Percentiles rank a stretch among this genome's conserved stretches.
Evolutionary conservation across 2,113 vertebrate genomes (phyloP).

Genomic region (Isichthys henryi): DNA sequence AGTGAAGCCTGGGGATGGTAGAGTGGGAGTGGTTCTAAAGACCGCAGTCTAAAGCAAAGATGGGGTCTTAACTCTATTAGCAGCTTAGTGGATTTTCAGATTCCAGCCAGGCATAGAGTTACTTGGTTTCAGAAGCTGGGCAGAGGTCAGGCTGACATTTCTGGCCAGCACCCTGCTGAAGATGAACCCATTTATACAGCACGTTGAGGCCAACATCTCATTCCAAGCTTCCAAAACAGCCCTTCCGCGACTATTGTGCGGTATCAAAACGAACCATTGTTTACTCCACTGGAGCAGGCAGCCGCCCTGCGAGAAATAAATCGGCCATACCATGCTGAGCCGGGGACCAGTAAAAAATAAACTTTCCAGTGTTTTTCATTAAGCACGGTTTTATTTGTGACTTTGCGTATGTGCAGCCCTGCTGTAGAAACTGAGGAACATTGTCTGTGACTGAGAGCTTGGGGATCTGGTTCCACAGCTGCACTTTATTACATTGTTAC

Average conservation of each 20-base stretch:
- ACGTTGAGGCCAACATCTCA: not conserved
- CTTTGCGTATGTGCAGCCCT: not conserved
- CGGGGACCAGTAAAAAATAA: slow-evolving; percentile 15
- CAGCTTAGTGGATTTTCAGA: slow-evolving; percentile 16
- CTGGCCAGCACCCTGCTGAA: not conserved
- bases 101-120: slow-evolving; percentile 17
- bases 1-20: not conserved
- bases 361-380: slow-evolving; percentile 19
- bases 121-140: slow-evolving; percentile 17
- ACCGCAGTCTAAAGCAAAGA: not conserved
- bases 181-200: not conserved
- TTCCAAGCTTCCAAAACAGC: slow-evolving; percentile 1
- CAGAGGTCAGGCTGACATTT: not conserved
- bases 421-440: slow-evolving; percentile 14
- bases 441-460: slow-evolving; percentile 10
- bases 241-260: not conserved
- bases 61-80: slow-evolving; percentile 11
- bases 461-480: slow-evolving; percentile 54
- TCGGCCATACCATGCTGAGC: not conserved
- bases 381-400: slow-evolving; percentile 21
- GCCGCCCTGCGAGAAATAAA: not conserved
- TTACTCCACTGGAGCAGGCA: not conserved
- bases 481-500: slow-evolving; percentile 50
- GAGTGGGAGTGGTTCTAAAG: not conserved
- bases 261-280: not conserved